Evolutionary conservation across 2,888 invertebrate genomes (phyloP).

Genomic region (Drosophila glabriapex): DNA sequence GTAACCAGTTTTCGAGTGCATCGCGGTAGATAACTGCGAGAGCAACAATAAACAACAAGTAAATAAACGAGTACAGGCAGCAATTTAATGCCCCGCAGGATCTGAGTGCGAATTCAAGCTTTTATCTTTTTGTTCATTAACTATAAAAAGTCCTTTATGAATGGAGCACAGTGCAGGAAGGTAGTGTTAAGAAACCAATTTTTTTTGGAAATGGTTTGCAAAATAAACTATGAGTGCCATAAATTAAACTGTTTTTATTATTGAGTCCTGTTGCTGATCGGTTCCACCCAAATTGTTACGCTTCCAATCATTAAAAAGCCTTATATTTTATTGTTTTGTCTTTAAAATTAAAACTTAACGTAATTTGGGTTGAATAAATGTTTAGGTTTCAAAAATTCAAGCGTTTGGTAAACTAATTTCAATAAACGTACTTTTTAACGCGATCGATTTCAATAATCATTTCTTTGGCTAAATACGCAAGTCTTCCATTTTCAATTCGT

Average conservation of each 20-base stretch:
- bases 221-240: not conserved
- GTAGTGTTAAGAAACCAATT: not conserved
- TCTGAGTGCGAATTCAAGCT: not conserved
- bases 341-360: no score
- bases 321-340: not conserved
- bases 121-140: not conserved
- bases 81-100: conserved; percentile 33
- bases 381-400: not conserved
- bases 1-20: conserved; percentile 43
- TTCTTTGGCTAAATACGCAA: not conserved
- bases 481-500: not conserved
- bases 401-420: not conserved
- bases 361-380: not conserved
- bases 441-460: not conserved
- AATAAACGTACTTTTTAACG: not conserved
- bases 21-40: conserved; percentile 19
- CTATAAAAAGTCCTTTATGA: not conserved
- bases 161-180: not conserved
- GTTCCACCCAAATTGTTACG: no score
- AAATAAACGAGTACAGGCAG: conserved; percentile 21
- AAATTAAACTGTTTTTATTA: not conserved
- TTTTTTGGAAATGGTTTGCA: not conserved
- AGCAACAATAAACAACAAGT: conserved; percentile 25
- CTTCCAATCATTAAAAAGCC: not conserved
- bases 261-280: not conserved